Percentiles rank a stretch among this genome's conserved stretches.
These are phyloP conservation scores for Antennarius maculatus DNA, from an alignment of 2,797 vertebrate genomes.

Conservation along the genomic window DNA sequence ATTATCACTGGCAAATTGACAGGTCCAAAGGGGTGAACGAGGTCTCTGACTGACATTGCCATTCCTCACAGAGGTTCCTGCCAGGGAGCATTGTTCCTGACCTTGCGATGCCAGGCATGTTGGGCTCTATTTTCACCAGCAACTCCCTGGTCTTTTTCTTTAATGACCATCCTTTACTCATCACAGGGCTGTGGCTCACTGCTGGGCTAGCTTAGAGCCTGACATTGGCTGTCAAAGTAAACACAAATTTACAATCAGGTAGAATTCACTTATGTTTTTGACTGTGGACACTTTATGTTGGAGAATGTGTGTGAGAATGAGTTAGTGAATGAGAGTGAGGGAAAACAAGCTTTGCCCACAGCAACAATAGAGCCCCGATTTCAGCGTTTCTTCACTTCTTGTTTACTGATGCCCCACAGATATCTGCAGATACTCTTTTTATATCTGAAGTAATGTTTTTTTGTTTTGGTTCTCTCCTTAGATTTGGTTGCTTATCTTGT, in stretches of 20 bases:
- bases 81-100: conserved; percentile 68
- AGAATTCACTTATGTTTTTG: conserved; percentile 46
- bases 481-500: conserved; percentile 28
- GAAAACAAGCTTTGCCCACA: conserved; percentile 58
- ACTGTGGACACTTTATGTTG: conserved; percentile 29
- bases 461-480: conserved; percentile 25
- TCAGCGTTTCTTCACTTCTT: conserved; percentile 35
- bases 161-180: conserved; percentile 56
- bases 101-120: conserved; percentile 69
- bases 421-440: conserved; percentile 50
- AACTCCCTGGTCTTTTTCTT: conserved; percentile 40
- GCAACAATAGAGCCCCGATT: conserved; percentile 53
- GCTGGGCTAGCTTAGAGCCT: conserved; percentile 19
- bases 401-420: conserved; percentile 67
- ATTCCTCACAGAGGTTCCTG: conserved; percentile 65
- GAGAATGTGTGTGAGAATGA: conserved; percentile 41
- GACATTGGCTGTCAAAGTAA: conserved; percentile 49
- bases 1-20: conserved; percentile 74
- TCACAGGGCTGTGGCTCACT: conserved; percentile 47
- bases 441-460: conserved; percentile 28
- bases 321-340: conserved; percentile 28
- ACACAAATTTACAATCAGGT: conserved; percentile 43
- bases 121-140: conserved; percentile 53
- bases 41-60: conserved; percentile 67
- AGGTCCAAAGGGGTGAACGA: conserved; percentile 68